Conservation (phyloP, 2,113 vertebrate genomes). For the Proterorhinus semilunaris region DNA sequence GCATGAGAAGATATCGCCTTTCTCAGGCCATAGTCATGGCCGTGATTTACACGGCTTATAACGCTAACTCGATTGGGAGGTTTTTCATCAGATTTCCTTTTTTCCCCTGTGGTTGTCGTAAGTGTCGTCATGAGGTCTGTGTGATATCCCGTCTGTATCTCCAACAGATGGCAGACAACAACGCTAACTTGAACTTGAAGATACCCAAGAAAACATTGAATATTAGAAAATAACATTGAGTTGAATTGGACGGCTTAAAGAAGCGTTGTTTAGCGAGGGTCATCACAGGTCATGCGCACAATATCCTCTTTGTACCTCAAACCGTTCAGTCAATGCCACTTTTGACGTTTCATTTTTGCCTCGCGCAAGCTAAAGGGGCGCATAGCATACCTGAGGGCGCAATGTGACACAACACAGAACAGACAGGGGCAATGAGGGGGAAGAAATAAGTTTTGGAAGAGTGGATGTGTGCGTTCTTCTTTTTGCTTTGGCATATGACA, state of each 20-base stretch:
- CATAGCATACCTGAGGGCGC: not conserved
- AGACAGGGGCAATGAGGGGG: not conserved
- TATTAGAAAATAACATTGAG: too few relatives aligned
- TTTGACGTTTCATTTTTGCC: conserved; percentile 3
- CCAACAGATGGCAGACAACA: too few relatives aligned
- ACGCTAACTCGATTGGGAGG: conserved; percentile 23
- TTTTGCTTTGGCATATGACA: too few relatives aligned
- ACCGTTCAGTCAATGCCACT: not conserved
- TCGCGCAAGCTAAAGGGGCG: not conserved
- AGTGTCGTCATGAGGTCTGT: conserved; percentile 10
- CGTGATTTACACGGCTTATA: conserved; percentile 18
- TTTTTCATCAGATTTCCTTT: conserved; percentile 37
- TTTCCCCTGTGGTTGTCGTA: not conserved
- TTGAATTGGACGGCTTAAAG: too few relatives aligned
- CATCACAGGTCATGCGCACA: not conserved
- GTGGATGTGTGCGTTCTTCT: too few relatives aligned
- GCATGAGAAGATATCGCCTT: not conserved
- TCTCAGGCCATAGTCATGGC: not conserved
- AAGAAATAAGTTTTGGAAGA: not conserved
- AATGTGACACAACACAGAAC: not conserved
- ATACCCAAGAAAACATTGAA: too few relatives aligned
- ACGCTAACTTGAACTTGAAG: too few relatives aligned
- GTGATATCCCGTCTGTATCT: not conserved
- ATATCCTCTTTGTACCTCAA: not conserved
- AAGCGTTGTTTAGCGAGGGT: not conserved